phyloP scores from a whole-genome alignment of 2,888 invertebrate genomes.

The Galerucella nymphaeae region DNA sequence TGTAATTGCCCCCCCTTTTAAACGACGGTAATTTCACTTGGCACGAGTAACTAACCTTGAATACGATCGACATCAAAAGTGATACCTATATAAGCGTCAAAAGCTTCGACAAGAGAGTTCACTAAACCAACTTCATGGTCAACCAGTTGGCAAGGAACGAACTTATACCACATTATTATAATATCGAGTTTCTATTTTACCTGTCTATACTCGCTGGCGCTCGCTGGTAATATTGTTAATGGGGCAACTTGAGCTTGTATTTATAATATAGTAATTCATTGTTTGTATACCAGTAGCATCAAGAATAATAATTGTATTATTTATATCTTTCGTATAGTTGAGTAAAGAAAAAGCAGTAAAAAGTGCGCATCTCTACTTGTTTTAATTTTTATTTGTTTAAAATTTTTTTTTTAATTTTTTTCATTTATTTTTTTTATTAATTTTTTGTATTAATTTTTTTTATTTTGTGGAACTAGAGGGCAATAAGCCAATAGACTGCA shows the following conservation, averaged over 20 bases:
- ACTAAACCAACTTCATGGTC: slow-evolving; percentile 58
- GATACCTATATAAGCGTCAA: slow-evolving; percentile 31
- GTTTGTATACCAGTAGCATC: too few relatives aligned
- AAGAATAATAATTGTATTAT: too few relatives aligned
- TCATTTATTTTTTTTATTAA: too few relatives aligned
- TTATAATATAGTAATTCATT: too few relatives aligned
- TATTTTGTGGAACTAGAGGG: too few relatives aligned
- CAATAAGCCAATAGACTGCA: too few relatives aligned
- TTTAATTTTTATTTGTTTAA: too few relatives aligned
- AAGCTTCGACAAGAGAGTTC: slow-evolving; percentile 47
- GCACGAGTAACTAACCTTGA: slow-evolving; percentile 11
- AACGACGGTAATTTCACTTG: background rate
- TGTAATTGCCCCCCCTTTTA: background rate
- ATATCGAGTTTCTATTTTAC: background rate
- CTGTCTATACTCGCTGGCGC: background rate
- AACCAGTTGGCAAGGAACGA: slow-evolving; percentile 44
- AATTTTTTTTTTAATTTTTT: too few relatives aligned
- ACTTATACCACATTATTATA: background rate
- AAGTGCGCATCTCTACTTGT: too few relatives aligned
- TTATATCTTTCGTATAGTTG: too few relatives aligned
- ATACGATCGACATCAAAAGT: slow-evolving; percentile 11
- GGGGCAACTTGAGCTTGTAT: background rate
- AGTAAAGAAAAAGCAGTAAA: too few relatives aligned
- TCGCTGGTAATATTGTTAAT: background rate
- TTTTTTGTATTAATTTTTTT: too few relatives aligned